Evolutionary conservation across 2,797 vertebrate genomes (phyloP).

Genomic region (Bufotes viridis): DNA sequence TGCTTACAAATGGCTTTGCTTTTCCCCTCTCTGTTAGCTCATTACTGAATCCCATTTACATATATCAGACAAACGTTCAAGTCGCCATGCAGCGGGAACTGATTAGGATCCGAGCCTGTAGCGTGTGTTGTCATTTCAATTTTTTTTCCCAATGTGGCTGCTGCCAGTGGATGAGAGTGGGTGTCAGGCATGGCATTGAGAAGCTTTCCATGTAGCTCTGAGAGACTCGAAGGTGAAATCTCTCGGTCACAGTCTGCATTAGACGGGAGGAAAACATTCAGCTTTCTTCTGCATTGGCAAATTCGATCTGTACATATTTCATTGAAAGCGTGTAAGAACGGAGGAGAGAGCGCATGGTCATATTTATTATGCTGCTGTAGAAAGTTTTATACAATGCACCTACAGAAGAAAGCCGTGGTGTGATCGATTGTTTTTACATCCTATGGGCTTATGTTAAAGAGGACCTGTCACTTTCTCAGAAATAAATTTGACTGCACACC

Average conservation of each 20-base stretch:
- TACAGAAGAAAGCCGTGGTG: not conserved
- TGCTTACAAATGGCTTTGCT: not conserved
- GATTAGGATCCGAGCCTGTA: constrained; percentile 37
- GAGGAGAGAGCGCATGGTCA: not conserved
- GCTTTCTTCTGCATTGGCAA: not conserved
- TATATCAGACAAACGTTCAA: not conserved
- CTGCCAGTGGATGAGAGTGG: constrained; percentile 32
- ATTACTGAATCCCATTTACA: constrained; percentile 34
- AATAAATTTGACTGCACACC: too few relatives aligned
- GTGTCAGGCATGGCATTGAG: constrained; percentile 37
- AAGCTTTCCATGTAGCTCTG: not conserved
- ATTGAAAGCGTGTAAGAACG: not conserved
- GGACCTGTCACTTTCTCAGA: too few relatives aligned
- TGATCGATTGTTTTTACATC: not conserved
- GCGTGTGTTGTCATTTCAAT: constrained; percentile 22
- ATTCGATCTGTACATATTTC: not conserved
- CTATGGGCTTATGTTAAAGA: too few relatives aligned
- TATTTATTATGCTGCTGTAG: not conserved
- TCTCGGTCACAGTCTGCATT: not conserved
- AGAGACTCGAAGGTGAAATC: constrained; percentile 12
- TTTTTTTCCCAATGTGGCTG: constrained; percentile 14
- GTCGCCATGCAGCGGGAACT: constrained; percentile 11
- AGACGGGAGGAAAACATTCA: not conserved
- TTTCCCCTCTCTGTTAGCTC: not conserved
- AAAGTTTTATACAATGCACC: not conserved